Conservation (phyloP, 2,888 invertebrate genomes). For the Hypselothyrea guttata region DNA sequence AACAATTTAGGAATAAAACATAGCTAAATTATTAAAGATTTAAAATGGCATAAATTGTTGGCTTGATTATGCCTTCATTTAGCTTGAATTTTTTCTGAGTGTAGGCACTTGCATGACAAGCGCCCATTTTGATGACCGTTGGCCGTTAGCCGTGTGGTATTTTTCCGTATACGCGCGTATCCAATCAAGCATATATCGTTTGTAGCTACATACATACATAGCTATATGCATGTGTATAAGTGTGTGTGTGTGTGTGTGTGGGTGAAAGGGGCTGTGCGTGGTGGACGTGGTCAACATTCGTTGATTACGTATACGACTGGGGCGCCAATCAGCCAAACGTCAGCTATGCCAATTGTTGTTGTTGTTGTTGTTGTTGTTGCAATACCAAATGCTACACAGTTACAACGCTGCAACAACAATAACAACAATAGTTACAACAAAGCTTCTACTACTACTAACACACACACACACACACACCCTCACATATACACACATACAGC, state of each 20-base stretch:
- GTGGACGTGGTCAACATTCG: conserved; percentile 77
- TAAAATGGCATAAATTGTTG: too few species aligned
- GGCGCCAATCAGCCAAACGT: conserved; percentile 74
- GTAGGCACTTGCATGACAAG: conserved; percentile 68
- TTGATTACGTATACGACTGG: conserved; percentile 80
- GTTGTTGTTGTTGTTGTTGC: conserved; percentile 45
- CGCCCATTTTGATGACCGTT: conserved; percentile 64
- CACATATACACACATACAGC: conserved; percentile 4
- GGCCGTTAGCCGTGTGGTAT: conserved; percentile 38
- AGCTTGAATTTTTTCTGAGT: too few species aligned
- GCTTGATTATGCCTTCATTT: too few species aligned
- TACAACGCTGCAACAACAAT: conserved; percentile 10
- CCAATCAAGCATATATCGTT: conserved; percentile 74
- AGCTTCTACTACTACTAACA: conserved; percentile 13
- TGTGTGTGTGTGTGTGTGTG: conserved; percentile 15
- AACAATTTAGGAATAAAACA: not conserved
- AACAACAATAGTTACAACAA: conserved; percentile 31
- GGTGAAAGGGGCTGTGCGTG: conserved; percentile 49
- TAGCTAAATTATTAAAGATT: not conserved
- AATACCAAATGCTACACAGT: conserved; percentile 60
- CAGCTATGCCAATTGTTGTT: conserved; percentile 49
- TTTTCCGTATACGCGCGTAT: conserved; percentile 75
- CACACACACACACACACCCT: conserved; percentile 22
- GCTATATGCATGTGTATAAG: too few species aligned
- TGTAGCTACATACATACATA: conserved; percentile 15